phyloP scores from a whole-genome alignment of 2,888 invertebrate genomes.

The Hyles lineata region DNA sequence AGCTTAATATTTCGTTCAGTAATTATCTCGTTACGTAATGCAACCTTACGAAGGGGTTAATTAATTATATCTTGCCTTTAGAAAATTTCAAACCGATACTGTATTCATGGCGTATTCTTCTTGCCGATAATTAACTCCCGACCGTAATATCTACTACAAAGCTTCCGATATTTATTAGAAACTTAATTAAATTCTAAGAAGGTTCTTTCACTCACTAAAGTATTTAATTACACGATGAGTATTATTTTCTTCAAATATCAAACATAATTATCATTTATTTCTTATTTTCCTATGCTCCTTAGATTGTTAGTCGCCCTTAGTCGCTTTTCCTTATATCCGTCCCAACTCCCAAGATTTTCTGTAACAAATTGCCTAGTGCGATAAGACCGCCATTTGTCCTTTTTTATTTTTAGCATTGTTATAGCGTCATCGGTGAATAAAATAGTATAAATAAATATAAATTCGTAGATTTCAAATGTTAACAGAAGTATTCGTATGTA shows the following conservation, averaged over 20 bases:
- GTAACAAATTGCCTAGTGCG: too few relatives aligned
- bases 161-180: constrained; percentile 1
- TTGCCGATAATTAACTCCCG: neutral
- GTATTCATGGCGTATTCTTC: neutral
- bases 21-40: neutral
- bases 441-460: too few relatives aligned
- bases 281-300: too few relatives aligned
- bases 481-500: too few relatives aligned
- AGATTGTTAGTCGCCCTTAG: too few relatives aligned
- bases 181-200: neutral
- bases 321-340: too few relatives aligned
- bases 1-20: neutral
- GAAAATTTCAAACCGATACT: neutral
- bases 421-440: too few relatives aligned
- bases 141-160: neutral
- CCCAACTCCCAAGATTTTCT: too few relatives aligned
- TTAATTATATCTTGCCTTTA: neutral
- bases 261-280: neutral
- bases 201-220: neutral
- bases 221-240: neutral
- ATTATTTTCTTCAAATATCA: neutral
- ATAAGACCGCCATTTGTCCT: too few relatives aligned
- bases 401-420: too few relatives aligned
- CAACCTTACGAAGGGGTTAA: neutral
- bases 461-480: too few relatives aligned